phyloP scores from a whole-genome alignment of 1,140 invertebrate species.

The Phthorimaea operculella region DNA sequence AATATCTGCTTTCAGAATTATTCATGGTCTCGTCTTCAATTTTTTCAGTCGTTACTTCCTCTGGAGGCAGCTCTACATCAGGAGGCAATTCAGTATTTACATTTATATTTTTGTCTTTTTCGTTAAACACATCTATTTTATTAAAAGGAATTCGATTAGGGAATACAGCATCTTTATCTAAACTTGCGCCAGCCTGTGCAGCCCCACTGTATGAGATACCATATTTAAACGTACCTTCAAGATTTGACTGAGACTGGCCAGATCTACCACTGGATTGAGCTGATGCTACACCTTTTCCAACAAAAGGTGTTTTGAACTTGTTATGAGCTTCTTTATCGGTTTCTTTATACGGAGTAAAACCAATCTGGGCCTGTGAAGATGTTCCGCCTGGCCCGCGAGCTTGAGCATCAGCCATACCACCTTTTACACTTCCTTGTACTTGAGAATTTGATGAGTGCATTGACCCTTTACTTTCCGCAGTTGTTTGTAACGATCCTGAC shows the following conservation, averaged over 20 bases:
- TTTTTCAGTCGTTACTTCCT: conserved; percentile 20
- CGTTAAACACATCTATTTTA: conserved; percentile 58
- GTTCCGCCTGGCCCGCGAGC: conserved; percentile 84
- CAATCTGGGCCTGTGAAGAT: conserved; percentile 87
- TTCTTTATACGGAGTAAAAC: conserved; percentile 79
- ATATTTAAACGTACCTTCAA: conserved; percentile 80
- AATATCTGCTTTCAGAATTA: conserved; percentile 33
- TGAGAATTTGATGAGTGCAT: conserved; percentile 81
- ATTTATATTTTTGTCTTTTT: conserved; percentile 57
- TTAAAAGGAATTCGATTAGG: conserved; percentile 50
- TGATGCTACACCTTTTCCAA: conserved; percentile 79
- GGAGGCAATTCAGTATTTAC: conserved; percentile 56
- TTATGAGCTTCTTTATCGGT: conserved; percentile 59
- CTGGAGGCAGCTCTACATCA: conserved; percentile 49
- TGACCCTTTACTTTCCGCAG: conserved; percentile 78
- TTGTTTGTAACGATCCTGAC: conserved; percentile 77
- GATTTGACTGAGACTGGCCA: conserved; percentile 83
- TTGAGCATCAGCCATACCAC: conserved; percentile 85
- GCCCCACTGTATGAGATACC: conserved; percentile 84
- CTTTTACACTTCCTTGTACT: conserved; percentile 80
- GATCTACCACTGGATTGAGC: conserved; percentile 78
- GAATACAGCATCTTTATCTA: conserved; percentile 63
- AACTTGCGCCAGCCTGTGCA: conserved; percentile 82
- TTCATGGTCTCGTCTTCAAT: conserved; percentile 12
- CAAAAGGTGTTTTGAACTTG: conserved; percentile 67